phyloP scores from a whole-genome alignment of 2,888 invertebrate species.

The Pseudeuparius sepicola region DNA sequence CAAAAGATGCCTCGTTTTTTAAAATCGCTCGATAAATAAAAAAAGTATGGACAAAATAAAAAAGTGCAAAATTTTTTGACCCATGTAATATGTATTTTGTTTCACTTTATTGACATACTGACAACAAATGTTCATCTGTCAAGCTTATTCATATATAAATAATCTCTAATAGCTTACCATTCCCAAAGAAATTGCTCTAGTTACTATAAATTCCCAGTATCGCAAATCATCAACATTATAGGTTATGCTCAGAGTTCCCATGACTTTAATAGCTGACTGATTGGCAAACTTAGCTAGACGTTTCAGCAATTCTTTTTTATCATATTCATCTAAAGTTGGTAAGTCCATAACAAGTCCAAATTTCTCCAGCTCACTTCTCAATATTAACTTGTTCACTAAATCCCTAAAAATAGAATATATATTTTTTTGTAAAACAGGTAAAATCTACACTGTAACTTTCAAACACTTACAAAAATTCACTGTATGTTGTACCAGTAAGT shows the following conservation, averaged over 20 bases:
- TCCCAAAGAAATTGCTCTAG: conserved; percentile 24
- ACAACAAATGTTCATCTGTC: background rate
- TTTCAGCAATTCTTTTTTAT: conserved; percentile 29
- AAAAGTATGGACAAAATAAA: too few relatives aligned
- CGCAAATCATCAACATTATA: conserved; percentile 28
- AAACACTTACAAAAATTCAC: conserved; percentile 28
- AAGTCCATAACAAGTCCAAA: conserved; percentile 29
- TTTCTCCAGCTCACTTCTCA: conserved; percentile 29
- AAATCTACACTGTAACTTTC: too few relatives aligned
- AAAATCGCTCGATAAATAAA: too few relatives aligned
- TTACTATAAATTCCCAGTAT: conserved; percentile 30
- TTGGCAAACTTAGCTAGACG: conserved; percentile 26
- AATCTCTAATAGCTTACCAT: conserved; percentile 28
- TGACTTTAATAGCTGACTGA: conserved; percentile 26
- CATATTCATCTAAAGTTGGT: conserved; percentile 24
- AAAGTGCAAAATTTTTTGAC: too few relatives aligned
- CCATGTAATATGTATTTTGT: too few relatives aligned
- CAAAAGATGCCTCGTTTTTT: too few relatives aligned
- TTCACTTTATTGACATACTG: background rate
- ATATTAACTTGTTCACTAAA: conserved; percentile 29
- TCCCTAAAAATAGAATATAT: conserved; percentile 30
- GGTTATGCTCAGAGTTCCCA: conserved; percentile 31
- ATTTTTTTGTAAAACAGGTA: too few relatives aligned
- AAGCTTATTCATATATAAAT: too few relatives aligned
- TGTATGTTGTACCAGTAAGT: conserved; percentile 22